Conservation (phyloP, 2,113 vertebrate species). For the Cromileptes altivelis region DNA sequence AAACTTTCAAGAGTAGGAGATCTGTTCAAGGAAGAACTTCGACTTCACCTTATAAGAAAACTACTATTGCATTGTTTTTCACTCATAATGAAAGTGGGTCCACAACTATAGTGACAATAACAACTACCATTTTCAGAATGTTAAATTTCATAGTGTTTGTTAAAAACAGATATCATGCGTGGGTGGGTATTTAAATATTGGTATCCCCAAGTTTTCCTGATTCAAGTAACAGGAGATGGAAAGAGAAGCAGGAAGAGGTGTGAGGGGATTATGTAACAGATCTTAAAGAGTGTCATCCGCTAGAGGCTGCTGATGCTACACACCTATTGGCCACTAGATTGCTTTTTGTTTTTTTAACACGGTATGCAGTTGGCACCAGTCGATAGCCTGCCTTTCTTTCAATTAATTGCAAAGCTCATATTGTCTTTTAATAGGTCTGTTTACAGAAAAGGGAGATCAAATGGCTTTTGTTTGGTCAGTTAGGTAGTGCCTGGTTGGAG, state of each 20-base stretch:
- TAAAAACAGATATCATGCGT: neutral
- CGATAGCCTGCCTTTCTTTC: constrained; percentile 19
- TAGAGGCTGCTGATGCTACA: constrained; percentile 24
- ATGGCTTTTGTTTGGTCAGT: constrained; percentile 64
- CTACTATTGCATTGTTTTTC: neutral
- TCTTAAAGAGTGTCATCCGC: neutral
- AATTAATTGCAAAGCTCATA: constrained; percentile 65
- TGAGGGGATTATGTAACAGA: constrained; percentile 7
- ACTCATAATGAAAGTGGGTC: neutral
- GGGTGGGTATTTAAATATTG: neutral
- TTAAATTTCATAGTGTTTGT: neutral
- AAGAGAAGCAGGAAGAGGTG: neutral
- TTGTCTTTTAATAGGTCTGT: constrained; percentile 63
- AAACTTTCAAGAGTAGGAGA: neutral
- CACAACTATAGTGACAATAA: neutral
- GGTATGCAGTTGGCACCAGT: constrained; percentile 22
- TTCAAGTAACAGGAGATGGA: neutral
- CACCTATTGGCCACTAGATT: neutral
- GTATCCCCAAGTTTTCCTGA: neutral
- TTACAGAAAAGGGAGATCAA: constrained; percentile 61
- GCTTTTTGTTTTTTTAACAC: constrained; percentile 19
- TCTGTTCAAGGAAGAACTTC: neutral
- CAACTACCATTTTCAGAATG: neutral
- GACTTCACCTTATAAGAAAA: neutral
- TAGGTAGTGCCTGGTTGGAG: constrained; percentile 53